phyloP scores from a whole-genome alignment of 2,888 invertebrate genomes.

The Caenorhabditis auriculariae region DNA sequence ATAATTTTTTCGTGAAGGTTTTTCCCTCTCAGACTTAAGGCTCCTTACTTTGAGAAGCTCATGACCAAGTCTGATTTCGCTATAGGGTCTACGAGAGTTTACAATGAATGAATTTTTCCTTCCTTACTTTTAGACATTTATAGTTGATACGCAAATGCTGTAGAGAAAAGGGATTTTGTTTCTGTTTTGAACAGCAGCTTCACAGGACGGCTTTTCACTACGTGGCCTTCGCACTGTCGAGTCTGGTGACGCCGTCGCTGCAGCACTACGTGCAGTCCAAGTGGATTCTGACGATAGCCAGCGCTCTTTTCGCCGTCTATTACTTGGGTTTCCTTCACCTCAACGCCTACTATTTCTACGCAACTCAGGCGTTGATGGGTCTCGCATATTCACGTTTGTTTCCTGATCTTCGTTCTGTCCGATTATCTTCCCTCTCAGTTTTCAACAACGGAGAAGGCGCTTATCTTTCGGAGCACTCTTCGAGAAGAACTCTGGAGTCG shows the following conservation, averaged over 20 bases:
- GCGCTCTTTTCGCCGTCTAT: conserved; percentile 30
- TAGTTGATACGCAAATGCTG: no score
- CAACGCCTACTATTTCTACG: conserved; percentile 36
- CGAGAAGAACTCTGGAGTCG: conserved; percentile 37
- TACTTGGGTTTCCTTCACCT: conserved; percentile 38
- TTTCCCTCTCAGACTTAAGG: no score
- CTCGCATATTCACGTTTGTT: conserved; percentile 36
- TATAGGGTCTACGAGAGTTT: no score
- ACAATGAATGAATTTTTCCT: no score
- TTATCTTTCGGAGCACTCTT: conserved; percentile 39
- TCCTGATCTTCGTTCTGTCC: neutral
- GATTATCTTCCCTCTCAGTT: no score
- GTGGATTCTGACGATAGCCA: conserved; percentile 37
- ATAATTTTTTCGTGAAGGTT: no score
- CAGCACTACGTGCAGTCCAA: conserved; percentile 30
- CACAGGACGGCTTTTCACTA: conserved; percentile 36
- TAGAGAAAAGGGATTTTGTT: no score
- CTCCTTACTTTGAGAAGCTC: no score
- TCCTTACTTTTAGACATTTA: no score
- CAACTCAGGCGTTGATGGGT: conserved; percentile 38
- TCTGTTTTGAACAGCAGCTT: no score
- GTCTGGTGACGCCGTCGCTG: conserved; percentile 34
- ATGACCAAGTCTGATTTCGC: no score
- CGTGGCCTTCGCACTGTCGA: conserved; percentile 29
- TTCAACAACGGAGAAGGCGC: conserved; percentile 43